Base-by-base conservation (phyloP, 2,888 invertebrate genomes). In the Vanessa cardui region DNA sequence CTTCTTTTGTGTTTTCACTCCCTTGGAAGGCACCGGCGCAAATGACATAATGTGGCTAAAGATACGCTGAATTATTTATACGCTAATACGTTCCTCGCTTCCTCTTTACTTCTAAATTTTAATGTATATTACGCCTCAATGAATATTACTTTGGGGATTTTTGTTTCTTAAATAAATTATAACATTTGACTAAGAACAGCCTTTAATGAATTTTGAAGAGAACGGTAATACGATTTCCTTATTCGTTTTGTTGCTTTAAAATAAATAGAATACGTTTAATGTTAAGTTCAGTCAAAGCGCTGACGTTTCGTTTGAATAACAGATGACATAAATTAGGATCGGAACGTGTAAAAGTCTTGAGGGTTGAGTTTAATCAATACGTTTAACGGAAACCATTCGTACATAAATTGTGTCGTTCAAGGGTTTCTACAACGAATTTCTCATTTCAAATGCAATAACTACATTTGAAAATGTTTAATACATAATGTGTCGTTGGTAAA, bases 1-100 rank as follows among this genome's bases (percentile, higher is more conserved):
- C 86, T 89, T 91, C 92, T 93, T 92, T 91, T 92, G 92, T 92
- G 89, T 88, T 91, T 91, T 91, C 87, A 90, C 89, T 86, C 85
- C 74, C 85, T 83, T 87, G 83, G 86, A 89, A 90, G 88, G 90
- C 89, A 90, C 89, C 85, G 83, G 86, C 84, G 88, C 88, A 90
- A 92, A 92, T 92, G 90, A 92, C 90, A 90, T 92, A 92, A 92
- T 91, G 86, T 90, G 80, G 81, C 80, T 83, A 86, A 87, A 89
- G 91, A 91, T 92, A 91, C 85, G 83, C 87, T 90, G 92, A 92
- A 92, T 92, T 89, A 91, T 92, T 92, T 88, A 92, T 89, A 81
- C 83, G 84, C 72, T 90, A 90, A 92, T 90, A 87, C 88, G 86
- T 81, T 80, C 73, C 76, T 80, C 76, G 80, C 78, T 71, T 67